Evolutionary conservation across 2,888 invertebrate species (phyloP), one percentile per base, ranked within the genome.

Genomic region (Macrosoma leucophasiata): DNA sequence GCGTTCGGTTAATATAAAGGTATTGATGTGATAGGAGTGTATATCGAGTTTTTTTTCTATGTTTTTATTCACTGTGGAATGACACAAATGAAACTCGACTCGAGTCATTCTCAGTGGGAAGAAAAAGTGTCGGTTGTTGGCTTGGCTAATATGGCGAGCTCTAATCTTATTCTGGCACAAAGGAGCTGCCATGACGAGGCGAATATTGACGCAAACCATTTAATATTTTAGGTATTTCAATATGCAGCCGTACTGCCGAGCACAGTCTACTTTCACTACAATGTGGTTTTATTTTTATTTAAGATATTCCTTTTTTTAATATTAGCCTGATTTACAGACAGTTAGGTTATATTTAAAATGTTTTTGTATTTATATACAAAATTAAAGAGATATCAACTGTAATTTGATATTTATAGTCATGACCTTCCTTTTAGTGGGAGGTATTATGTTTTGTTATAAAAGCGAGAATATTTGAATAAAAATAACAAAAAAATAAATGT

Each of bases 151-250:
- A 79, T 72, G 61, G 69, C 66, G 63, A 63, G 55, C 56, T 71
- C 69, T 81, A 79, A 81, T 81, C 79, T 76, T 53, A 60, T 66
- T 50, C 63, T 49, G 54, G 58, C 63, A 81, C 81, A 82, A 82
- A 79, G 68, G 68, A 69, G 69, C 71, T 70, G 74, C 71, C 79
- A 79, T 84, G 84, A 84, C 79, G 57, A 49, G 55, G 79, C 81
- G 52, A 63, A 72, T 73, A 66, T 72, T 62, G 62, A 72, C 66
- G 70, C 74, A 57, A 78, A 74, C 77, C 76, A 74, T 79, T 82
- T 79, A 71, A 79, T 78, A 77, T 78, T 81, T n/a, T 77, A 76
- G 77, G 74, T 81, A 76, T 78, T 74, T 61, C 65, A 61, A 72
- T 68, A 65, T 60, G 60, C 61, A 58, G 56, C 41, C 49, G 72